phyloP scores from a whole-genome alignment of 2,113 vertebrate species.

The Etheostoma spectabile region DNA sequence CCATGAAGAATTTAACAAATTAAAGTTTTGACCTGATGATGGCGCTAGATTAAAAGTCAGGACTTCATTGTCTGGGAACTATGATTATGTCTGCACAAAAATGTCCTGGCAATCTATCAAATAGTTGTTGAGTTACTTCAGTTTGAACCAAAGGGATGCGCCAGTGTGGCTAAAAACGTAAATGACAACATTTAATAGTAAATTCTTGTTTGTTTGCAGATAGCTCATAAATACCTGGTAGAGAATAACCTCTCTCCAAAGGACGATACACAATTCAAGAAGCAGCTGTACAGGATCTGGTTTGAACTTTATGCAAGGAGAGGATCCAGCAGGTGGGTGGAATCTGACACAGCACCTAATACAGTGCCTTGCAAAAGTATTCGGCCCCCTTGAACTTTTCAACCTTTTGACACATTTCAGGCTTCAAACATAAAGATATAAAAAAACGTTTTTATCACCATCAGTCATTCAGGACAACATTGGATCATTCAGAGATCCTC shows the following conservation, averaged over 20 bases:
- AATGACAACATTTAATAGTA: not conserved
- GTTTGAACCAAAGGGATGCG: not conserved
- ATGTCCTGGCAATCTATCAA: too few relatives aligned
- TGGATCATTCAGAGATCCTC: too few relatives aligned
- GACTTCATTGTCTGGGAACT: not conserved
- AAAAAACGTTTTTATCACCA: too few relatives aligned
- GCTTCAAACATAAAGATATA: too few relatives aligned
- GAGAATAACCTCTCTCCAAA: constrained; percentile 81
- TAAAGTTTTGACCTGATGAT: not conserved
- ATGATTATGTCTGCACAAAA: not conserved
- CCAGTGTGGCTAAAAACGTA: not conserved
- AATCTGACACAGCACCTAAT: constrained; percentile 19
- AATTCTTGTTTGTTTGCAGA: constrained; percentile 64
- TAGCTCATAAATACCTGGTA: constrained; percentile 85
- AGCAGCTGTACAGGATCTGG: constrained; percentile 87
- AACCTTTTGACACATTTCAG: too few relatives aligned
- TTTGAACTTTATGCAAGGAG: constrained; percentile 86
- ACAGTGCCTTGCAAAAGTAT: too few relatives aligned
- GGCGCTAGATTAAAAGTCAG: not conserved
- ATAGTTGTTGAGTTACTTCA: too few relatives aligned
- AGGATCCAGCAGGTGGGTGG: constrained; percentile 84
- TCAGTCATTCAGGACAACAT: too few relatives aligned
- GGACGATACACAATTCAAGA: constrained; percentile 78
- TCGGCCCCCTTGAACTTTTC: too few relatives aligned
- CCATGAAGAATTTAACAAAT: not conserved